Evolutionary conservation across 2,888 invertebrate genomes (phyloP).

Genomic region (Toxonevra muliebris): DNA sequence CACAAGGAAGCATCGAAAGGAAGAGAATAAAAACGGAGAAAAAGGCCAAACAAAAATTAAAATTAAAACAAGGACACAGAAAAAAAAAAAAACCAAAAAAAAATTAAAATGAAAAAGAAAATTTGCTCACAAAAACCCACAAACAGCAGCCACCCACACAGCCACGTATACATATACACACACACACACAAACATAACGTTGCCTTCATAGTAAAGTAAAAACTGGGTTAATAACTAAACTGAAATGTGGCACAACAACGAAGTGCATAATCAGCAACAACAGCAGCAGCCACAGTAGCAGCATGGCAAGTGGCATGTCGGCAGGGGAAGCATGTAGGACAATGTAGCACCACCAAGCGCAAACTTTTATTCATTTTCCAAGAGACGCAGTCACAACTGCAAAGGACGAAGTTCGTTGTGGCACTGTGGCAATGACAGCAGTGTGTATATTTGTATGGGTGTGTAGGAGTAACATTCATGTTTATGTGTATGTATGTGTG

Average conservation of each 20-base stretch:
- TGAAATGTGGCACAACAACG: constrained; percentile 40
- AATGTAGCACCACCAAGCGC: constrained; percentile 33
- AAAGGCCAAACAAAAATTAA: constrained; percentile 60
- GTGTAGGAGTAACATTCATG: neutral
- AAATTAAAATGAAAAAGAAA: constrained; percentile 20
- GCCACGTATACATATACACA: constrained; percentile 37
- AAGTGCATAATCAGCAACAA: constrained; percentile 48
- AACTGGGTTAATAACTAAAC: constrained; percentile 62
- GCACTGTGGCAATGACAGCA: constrained; percentile 18
- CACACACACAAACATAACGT: constrained; percentile 26
- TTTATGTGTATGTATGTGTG: constrained; percentile 18
- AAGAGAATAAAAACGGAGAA: constrained; percentile 36
- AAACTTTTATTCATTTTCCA: constrained; percentile 54
- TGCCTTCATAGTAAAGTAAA: constrained; percentile 30
- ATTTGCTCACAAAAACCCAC: constrained; percentile 30
- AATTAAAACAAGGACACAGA: constrained; percentile 61
- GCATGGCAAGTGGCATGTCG: constrained; percentile 10
- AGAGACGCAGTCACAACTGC: constrained; percentile 10
- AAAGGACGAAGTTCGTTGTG: constrained; percentile 34
- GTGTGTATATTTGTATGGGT: constrained; percentile 14
- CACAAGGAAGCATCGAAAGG: constrained; percentile 12
- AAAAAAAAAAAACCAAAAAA: constrained; percentile 30
- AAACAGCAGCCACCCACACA: constrained; percentile 36
- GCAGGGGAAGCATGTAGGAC: neutral
- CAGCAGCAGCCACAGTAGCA: constrained; percentile 1